Conservation (phyloP, 2,113 vertebrate genomes). For the Coracopsis vasa region DNA sequence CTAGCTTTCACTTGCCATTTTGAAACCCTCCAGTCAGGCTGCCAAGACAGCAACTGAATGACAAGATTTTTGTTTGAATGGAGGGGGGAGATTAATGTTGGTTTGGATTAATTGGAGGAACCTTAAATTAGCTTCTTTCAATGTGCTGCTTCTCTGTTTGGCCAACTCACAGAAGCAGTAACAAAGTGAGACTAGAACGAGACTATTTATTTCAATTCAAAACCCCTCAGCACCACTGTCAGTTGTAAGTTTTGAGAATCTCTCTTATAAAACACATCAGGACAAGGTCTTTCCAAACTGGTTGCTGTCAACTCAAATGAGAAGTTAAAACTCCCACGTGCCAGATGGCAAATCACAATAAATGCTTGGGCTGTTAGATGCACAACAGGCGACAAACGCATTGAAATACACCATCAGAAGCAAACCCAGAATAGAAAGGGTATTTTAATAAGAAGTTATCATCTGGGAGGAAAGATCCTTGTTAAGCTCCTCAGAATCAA, state of each 20-base stretch:
- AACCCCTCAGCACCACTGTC: not conserved
- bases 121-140: not conserved
- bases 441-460: not conserved
- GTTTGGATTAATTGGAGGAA: not conserved
- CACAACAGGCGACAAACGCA: slow-evolving; percentile 40
- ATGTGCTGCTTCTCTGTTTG: not conserved
- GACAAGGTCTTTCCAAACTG: slow-evolving; percentile 50
- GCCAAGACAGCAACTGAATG: not conserved
- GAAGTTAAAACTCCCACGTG: slow-evolving; percentile 71
- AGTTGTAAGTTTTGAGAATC: not conserved
- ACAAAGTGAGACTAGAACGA: not conserved
- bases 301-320: slow-evolving; percentile 59
- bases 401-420: slow-evolving; percentile 46
- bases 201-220: not conserved
- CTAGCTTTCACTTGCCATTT: not conserved
- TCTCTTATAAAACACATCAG: not conserved
- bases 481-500: not conserved
- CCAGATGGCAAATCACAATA: slow-evolving; percentile 72
- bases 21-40: not conserved
- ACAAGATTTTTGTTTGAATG: not conserved
- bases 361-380: slow-evolving; percentile 70
- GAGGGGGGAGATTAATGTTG: not conserved
- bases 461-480: not conserved
- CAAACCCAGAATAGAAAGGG: slow-evolving; percentile 50
- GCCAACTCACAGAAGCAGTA: not conserved